phyloP scores from a whole-genome alignment of 2,113 vertebrate species.

The Zootoca vivipara region DNA sequence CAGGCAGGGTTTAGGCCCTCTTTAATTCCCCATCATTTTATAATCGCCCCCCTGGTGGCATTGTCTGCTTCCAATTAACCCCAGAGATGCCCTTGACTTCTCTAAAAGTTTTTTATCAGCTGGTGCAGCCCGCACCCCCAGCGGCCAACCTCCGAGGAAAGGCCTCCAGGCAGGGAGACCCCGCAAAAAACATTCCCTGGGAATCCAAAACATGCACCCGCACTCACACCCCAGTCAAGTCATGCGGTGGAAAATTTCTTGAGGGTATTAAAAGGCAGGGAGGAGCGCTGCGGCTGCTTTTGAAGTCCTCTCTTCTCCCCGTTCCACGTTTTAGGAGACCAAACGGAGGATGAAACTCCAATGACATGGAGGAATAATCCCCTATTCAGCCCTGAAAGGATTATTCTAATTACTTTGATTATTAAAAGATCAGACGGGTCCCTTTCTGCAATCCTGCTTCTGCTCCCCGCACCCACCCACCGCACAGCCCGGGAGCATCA shows the following conservation, averaged over 20 bases:
- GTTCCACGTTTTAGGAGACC: constrained; percentile 56
- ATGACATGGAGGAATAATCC: constrained; percentile 70
- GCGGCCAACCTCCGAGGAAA: constrained; percentile 30
- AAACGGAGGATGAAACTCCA: constrained; percentile 62
- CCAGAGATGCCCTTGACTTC: constrained; percentile 64
- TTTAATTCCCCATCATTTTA: constrained; percentile 76
- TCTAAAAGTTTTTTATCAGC: constrained; percentile 69
- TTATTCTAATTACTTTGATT: constrained; percentile 78
- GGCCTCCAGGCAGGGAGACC: no score
- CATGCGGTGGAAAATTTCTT: constrained; percentile 50
- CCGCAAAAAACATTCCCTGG: no score
- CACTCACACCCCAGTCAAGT: not conserved
- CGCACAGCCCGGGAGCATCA: constrained; percentile 43
- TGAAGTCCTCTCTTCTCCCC: constrained; percentile 40
- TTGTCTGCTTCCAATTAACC: constrained; percentile 78
- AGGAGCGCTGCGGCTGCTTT: constrained; percentile 39
- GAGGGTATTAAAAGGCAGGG: not conserved
- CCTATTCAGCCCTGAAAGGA: constrained; percentile 68
- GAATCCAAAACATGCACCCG: no score
- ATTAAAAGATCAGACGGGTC: constrained; percentile 70
- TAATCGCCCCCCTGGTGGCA: constrained; percentile 54
- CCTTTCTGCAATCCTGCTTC: constrained; percentile 33
- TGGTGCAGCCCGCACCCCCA: constrained; percentile 72
- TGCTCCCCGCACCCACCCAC: not conserved
- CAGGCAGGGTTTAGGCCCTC: constrained; percentile 72